These are phyloP conservation scores for Malurus cyaneus DNA, from an alignment of 2,113 vertebrate genomes.

Conservation along the genomic window DNA sequence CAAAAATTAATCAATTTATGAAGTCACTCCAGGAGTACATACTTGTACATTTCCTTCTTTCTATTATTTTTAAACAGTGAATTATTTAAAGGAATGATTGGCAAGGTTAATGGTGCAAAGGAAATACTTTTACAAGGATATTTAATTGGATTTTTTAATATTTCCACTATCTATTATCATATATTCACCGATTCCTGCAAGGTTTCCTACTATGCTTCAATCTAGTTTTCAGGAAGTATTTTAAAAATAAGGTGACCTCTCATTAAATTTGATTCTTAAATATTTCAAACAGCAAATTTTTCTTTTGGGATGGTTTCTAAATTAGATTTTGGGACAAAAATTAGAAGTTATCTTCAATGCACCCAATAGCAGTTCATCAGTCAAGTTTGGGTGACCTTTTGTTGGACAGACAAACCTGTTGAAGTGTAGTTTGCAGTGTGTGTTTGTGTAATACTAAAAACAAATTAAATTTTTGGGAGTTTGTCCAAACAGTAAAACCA, in stretches of 20 bases:
- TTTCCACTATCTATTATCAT: background rate
- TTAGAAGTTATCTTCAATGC: background rate
- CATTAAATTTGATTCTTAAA: background rate
- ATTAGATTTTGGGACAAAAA: background rate
- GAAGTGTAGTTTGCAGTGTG: background rate
- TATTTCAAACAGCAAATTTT: background rate
- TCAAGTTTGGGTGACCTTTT: background rate
- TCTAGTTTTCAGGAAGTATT: background rate
- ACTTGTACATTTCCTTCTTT: constrained; percentile 2
- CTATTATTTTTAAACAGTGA: background rate
- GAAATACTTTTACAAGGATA: background rate
- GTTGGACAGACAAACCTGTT: background rate
- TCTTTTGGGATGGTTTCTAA: background rate
- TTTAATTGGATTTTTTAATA: background rate
- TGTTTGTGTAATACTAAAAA: background rate
- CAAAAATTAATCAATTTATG: constrained; percentile 11
- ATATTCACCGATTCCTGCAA: background rate
- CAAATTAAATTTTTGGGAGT: background rate
- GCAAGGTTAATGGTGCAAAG: background rate
- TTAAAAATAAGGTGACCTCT: background rate
- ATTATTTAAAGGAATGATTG: constrained; percentile 14
- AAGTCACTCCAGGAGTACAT: background rate
- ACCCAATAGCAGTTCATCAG: background rate
- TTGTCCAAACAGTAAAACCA: background rate
- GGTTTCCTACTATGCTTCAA: background rate